Evolutionary conservation across 2,888 invertebrate species (phyloP), one percentile per base, ranked within the genome.

Genomic region (Agrochola litura): DNA sequence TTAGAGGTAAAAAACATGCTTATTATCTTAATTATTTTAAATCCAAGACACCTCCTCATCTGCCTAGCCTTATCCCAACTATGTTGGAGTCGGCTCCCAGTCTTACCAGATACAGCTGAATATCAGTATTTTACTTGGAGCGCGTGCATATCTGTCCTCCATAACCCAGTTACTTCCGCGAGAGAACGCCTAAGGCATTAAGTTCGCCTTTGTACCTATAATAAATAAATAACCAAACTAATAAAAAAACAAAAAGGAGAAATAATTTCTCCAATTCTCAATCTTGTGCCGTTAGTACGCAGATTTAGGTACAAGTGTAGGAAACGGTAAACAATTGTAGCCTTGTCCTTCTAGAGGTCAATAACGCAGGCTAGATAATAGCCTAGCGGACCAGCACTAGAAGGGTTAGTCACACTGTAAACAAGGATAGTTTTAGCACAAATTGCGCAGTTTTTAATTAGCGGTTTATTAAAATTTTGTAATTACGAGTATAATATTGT

Each of bases 331-430:
- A 88, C 88, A 88, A 72, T 25, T 43, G 65, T 76, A 79, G 81
- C 88, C 87, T 87, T 86, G 87, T 85, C 87, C 88, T 86, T 85
- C 68, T 4, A 0, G 9, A 79, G 87, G 86, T 86, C 85, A 86
- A 69, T 79, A 81, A 41, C 88, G 74, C 25, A 64, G 60, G 70
- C 86, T 87, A 85, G 85, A 85, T 81, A 76, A 69, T 76, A 64
- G 67, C 49, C 46, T 63, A 79, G 63, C 41, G 70, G 49, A 60
- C 16, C 58, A 56, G 54, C 54, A 49, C 63, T 79, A 61, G 77
- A 43, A 54, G 64, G 49, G 66, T 85, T 81, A 85, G 63, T 81
- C 73, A 76, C 25, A 14, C 1, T 25, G 64, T 73, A 30, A 72
- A 81, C 49, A 77, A 83, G 77, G 85, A 85, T 77, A 83, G 71